These are phyloP conservation scores for Danionella dracula DNA, from an alignment of 2,797 vertebrate species.

Conservation along the genomic window DNA sequence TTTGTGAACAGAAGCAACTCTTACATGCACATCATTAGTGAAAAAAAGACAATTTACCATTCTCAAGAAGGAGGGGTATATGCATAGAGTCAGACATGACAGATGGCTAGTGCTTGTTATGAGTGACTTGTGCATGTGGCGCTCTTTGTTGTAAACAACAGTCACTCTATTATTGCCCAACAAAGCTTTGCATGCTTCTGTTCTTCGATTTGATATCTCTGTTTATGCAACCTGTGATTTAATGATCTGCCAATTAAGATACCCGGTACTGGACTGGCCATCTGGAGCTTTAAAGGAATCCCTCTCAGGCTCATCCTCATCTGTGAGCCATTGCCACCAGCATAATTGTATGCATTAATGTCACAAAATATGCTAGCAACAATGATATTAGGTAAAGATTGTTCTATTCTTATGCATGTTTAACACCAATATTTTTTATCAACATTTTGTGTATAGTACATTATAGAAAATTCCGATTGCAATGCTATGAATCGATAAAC, in stretches of 20 bases:
- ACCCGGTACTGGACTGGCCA: not conserved
- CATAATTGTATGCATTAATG: not conserved
- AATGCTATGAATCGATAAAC: too few species aligned
- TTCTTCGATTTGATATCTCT: slow-evolving; percentile 31
- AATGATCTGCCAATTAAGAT: slow-evolving; percentile 15
- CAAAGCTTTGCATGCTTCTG: slow-evolving; percentile 26
- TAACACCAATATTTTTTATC: too few species aligned
- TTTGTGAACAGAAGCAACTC: slow-evolving; percentile 8
- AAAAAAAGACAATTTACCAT: slow-evolving; percentile 13
- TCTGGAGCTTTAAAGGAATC: not conserved
- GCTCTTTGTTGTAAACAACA: slow-evolving; percentile 25
- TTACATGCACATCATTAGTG: slow-evolving; percentile 35
- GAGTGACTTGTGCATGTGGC: slow-evolving; percentile 1
- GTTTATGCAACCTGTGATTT: slow-evolving; percentile 13
- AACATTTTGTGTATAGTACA: too few species aligned
- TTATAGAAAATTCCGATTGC: too few species aligned
- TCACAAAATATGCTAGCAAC: too few species aligned
- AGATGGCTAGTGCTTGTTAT: slow-evolving; percentile 31
- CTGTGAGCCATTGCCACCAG: not conserved
- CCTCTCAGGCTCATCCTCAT: not conserved
- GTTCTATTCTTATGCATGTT: too few species aligned
- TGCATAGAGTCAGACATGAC: not conserved
- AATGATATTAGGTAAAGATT: too few species aligned
- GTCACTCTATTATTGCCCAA: slow-evolving; percentile 7
- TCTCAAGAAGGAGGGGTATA: not conserved